phyloP scores from a whole-genome alignment of 1,140 invertebrate species.

The Drosophila navojoa region DNA sequence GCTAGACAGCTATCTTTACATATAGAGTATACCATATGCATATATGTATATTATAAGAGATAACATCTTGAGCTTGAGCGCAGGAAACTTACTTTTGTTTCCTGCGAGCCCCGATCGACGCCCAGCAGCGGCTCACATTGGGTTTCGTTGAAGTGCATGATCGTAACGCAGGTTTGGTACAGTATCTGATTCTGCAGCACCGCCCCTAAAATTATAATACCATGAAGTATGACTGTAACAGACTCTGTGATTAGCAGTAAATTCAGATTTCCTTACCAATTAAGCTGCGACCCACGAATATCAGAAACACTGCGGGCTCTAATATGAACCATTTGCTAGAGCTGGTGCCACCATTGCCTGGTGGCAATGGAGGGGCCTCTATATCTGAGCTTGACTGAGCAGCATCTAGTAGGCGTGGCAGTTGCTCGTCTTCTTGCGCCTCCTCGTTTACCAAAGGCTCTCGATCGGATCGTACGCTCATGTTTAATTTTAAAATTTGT shows the following conservation, averaged over 20 bases:
- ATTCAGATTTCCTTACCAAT: slow-evolving; percentile 53
- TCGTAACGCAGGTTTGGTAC: slow-evolving; percentile 74
- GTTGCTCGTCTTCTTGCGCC: slow-evolving; percentile 14
- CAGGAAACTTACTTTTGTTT: slow-evolving; percentile 62
- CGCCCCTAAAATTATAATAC: slow-evolving; percentile 64
- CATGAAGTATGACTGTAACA: background rate
- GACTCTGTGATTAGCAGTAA: background rate
- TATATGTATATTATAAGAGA: background rate
- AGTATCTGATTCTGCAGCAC: slow-evolving; percentile 79
- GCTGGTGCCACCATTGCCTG: slow-evolving; percentile 6
- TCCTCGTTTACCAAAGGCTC: slow-evolving; percentile 36
- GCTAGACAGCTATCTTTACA: too few species aligned
- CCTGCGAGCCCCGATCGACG: slow-evolving; percentile 68
- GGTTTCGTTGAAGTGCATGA: slow-evolving; percentile 68
- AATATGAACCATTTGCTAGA: slow-evolving; percentile 67
- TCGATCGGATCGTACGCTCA: slow-evolving; percentile 11
- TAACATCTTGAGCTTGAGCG: slow-evolving; percentile 2
- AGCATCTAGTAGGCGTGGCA: slow-evolving; percentile 52
- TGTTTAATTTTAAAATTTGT: slow-evolving; percentile 4
- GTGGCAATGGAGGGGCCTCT: slow-evolving; percentile 15
- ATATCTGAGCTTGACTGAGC: slow-evolving; percentile 9
- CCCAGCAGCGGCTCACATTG: slow-evolving; percentile 72
- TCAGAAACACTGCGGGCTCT: slow-evolving; percentile 78
- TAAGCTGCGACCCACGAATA: slow-evolving; percentile 74
- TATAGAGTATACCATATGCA: too few species aligned